Conservation (phyloP, 2,113 vertebrate genomes). For the Cochlearius cochlearius region DNA sequence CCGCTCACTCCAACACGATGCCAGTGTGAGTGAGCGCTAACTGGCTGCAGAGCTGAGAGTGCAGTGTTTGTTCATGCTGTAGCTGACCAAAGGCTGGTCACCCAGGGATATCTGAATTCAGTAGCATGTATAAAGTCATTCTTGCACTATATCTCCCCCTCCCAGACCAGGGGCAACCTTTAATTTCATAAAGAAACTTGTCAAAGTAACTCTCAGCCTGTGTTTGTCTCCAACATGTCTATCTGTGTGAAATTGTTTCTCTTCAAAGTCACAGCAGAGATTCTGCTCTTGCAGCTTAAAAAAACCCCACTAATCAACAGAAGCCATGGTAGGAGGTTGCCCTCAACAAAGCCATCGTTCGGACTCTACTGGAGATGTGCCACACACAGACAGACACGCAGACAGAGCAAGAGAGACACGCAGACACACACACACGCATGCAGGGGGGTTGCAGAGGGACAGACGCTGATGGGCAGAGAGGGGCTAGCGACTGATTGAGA, state of each 20-base stretch:
- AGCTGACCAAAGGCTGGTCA: conserved; percentile 42
- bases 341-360: background rate
- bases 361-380: no score
- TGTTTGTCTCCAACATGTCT: conserved; percentile 37
- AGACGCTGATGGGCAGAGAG: no score
- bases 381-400: no score
- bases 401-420: no score
- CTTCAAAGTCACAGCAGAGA: background rate
- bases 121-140: conserved; percentile 70
- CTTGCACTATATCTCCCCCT: conserved; percentile 68
- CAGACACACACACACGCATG: no score
- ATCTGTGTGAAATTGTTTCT: background rate
- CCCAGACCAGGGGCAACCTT: conserved; percentile 59
- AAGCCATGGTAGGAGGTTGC: background rate
- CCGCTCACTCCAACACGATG: background rate
- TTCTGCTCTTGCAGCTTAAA: background rate
- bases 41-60: background rate
- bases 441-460: no score
- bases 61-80: conserved; percentile 6
- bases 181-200: conserved; percentile 81
- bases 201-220: conserved; percentile 56
- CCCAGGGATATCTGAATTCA: conserved; percentile 44
- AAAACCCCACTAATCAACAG: fast-evolving
- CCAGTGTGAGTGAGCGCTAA: background rate
- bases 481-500: no score